A percentile compares a stretch with the other conserved stretches of the same genome.
phyloP scores from a whole-genome alignment of 2,113 vertebrate species.

The Larimichthys crocea region DNA sequence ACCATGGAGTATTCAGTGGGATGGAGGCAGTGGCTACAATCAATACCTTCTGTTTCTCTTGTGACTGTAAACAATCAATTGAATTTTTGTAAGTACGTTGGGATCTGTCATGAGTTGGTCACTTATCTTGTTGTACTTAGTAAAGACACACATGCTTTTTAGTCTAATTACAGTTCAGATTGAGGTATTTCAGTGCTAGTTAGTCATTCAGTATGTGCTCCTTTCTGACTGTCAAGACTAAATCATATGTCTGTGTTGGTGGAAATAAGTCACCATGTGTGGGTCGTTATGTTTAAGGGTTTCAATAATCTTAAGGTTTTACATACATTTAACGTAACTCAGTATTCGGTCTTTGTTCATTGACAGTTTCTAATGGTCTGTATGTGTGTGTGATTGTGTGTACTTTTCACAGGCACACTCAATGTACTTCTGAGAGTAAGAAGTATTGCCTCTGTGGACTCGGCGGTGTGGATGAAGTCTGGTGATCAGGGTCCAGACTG shows the following conservation, averaged over 20 bases:
- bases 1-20: not conserved
- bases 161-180: not conserved
- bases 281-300: not conserved
- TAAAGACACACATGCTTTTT: conserved; percentile 13
- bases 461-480: conserved; percentile 89
- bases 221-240: not conserved
- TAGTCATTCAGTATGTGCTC: not conserved
- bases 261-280: not conserved
- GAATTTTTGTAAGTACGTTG: not conserved
- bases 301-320: not conserved
- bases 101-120: not conserved
- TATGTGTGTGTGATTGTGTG: conserved; percentile 1
- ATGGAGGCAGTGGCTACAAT: not conserved
- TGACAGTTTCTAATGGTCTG: conserved; percentile 34
- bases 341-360: conserved; percentile 13
- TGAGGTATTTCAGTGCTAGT: not conserved
- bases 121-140: not conserved
- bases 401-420: conserved; percentile 87
- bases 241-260: not conserved
- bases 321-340: not conserved
- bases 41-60: not conserved
- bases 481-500: conserved; percentile 92
- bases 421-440: conserved; percentile 91
- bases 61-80: conserved; percentile 22
- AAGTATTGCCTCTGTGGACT: conserved; percentile 89